Percentiles rank a stretch among this genome's conserved stretches.
Evolutionary conservation across 2,797 vertebrate genomes (phyloP).

Genomic region (Anabas testudineus): DNA sequence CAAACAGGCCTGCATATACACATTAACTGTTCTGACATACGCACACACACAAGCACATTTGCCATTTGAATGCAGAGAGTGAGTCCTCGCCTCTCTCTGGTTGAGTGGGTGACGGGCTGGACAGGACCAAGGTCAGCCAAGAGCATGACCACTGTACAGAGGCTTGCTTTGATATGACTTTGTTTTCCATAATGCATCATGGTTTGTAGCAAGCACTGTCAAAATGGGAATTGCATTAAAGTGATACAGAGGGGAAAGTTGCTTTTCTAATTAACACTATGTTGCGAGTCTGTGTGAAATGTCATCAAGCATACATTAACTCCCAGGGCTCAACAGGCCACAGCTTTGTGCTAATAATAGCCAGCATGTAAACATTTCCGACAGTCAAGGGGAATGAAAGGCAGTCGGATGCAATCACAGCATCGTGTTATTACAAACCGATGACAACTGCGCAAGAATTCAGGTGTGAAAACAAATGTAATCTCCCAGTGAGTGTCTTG

Average conservation of each 20-base stretch:
- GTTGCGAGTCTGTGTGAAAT: slow-evolving; percentile 27
- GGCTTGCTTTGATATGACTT: slow-evolving; percentile 48
- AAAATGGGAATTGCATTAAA: background rate
- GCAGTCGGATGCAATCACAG: slow-evolving; percentile 3
- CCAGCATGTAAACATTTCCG: slow-evolving; percentile 19
- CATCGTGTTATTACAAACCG: slow-evolving; percentile 28
- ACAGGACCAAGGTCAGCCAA: slow-evolving; percentile 64
- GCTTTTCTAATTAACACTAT: slow-evolving; percentile 52
- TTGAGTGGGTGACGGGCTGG: slow-evolving; percentile 68
- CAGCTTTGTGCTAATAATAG: slow-evolving; percentile 39
- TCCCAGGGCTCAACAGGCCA: slow-evolving; percentile 31
- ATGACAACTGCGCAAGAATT: slow-evolving; percentile 14
- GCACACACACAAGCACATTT: background rate
- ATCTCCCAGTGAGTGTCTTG: background rate
- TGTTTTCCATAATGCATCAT: slow-evolving; percentile 33
- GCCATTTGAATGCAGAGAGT: slow-evolving; percentile 66
- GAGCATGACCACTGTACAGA: slow-evolving; percentile 57
- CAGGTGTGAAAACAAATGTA: slow-evolving; percentile 28
- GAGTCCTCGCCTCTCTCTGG: slow-evolving; percentile 50
- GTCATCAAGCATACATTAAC: slow-evolving; percentile 47
- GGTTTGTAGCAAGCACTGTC: background rate
- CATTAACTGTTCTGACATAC: slow-evolving; percentile 25
- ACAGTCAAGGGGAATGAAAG: slow-evolving; percentile 37
- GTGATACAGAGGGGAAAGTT: slow-evolving; percentile 10
- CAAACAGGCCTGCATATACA: slow-evolving; percentile 10